Percentiles rank a stretch among this genome's conserved stretches.
Conservation (phyloP, 2,797 vertebrate species). For the Ciconia nigra region DNA sequence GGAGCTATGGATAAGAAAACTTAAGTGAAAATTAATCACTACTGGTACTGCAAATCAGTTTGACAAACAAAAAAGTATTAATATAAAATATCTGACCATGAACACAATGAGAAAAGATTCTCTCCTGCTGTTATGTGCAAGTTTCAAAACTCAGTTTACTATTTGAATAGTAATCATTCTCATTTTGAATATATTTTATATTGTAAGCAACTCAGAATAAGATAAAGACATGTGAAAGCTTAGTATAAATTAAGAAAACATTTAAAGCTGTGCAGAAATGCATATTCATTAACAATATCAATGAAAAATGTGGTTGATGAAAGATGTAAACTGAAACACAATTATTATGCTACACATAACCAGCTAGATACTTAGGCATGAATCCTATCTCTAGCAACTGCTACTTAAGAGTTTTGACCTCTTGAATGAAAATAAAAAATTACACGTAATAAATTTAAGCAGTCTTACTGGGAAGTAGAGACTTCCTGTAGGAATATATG, state of each 20-base stretch:
- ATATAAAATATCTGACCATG: neutral
- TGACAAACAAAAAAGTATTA: neutral
- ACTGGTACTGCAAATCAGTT: neutral
- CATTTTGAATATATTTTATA: neutral
- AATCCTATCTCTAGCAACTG: neutral
- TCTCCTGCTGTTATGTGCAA: neutral
- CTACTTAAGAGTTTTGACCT: neutral
- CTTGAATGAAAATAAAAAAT: neutral
- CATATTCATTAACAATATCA: neutral
- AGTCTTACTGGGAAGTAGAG: neutral
- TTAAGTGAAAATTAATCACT: neutral
- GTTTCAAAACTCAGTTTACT: constrained; percentile 4
- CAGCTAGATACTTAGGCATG: neutral
- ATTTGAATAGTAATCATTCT: neutral
- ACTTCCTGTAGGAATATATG: neutral
- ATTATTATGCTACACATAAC: neutral
- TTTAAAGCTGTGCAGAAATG: neutral
- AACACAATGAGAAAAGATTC: neutral
- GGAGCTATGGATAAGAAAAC: neutral
- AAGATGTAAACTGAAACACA: neutral
- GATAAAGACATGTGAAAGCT: neutral
- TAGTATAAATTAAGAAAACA: neutral
- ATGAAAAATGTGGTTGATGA: neutral
- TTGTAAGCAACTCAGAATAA: neutral
- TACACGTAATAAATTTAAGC: neutral